phyloP scores from a whole-genome alignment of 2,113 vertebrate species.

The Catharus minimus region DNA sequence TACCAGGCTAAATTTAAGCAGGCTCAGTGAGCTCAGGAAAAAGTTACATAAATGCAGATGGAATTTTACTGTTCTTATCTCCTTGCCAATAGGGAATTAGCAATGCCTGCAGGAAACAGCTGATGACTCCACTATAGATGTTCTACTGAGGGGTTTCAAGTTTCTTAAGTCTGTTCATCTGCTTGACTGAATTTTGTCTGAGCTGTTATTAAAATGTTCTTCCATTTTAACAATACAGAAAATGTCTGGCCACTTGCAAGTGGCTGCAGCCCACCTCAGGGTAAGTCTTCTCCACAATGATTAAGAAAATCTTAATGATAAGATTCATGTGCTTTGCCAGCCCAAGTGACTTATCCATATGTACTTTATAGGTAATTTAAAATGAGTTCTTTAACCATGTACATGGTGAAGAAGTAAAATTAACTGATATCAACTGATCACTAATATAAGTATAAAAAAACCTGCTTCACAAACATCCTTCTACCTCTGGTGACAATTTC shows the following conservation, averaged over 20 bases:
- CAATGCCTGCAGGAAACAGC: not conserved
- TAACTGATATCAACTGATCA: not conserved
- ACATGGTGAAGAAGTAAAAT: not conserved
- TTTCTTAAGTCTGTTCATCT: not conserved
- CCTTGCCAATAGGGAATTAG: not conserved
- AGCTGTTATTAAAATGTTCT: not conserved
- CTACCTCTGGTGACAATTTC: not conserved
- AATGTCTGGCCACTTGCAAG: not conserved
- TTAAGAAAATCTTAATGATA: not conserved
- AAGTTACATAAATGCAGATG: not conserved
- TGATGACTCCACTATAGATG: not conserved
- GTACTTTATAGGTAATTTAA: not conserved
- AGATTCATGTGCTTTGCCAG: not conserved
- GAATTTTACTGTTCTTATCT: not conserved
- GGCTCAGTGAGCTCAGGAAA: not conserved
- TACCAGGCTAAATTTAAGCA: not conserved
- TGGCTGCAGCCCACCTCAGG: not conserved
- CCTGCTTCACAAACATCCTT: not conserved
- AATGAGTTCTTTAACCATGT: not conserved
- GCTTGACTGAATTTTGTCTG: rapidly evolving
- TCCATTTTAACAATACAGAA: not conserved
- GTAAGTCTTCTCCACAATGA: not conserved
- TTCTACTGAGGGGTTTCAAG: not conserved
- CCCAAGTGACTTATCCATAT: not conserved
- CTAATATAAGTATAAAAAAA: not conserved